Base-by-base conservation (phyloP, 2,797 vertebrate species). In the Poeciliopsis presidionis region DNA sequence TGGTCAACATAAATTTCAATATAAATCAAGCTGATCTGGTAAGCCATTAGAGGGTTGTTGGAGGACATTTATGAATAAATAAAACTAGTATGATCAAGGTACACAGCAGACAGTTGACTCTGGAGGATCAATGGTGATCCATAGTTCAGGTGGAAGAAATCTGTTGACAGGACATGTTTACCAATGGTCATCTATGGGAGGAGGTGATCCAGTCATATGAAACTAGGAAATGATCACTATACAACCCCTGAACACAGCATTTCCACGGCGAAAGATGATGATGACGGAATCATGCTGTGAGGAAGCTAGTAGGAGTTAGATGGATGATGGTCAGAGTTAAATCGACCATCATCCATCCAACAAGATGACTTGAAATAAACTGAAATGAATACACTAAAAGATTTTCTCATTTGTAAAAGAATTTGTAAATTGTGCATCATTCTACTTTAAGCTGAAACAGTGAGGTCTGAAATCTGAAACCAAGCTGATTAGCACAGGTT, bases 401-500 rank as follows among this genome's bases (percentile, higher is more conserved):
- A 36, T 9, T 22, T 22, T 36, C 2, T 61, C 2, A 36, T 39
- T 18, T 39, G 33, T 65, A 1, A 65, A 63, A 63, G 1, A 63
- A 63, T 36, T 65, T 65, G 18, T 22, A 65, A 65, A 36, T 6
- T 36, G 16, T 36, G 18, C 36, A 63, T 63, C 33, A 39, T 65
- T 65, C 7, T 7, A 65, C 33, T 20, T 63, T 65, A 4, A 70
- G 80, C 85, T 0, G 3, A 84, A 89, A 81, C 76, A 77, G 67
- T n/a, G 36, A 12, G 51, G 77, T 86, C 79, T 86, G 80, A 88
- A 84, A 88, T 30, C 22, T 3, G 71, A 85, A 83, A 57, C 77
- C 74, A 13, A 3, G 39, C 0, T 0, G 41, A 73, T 84, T 71
- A 86, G 65, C 70, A 28, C 5, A 1, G 20, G 80, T 86, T 86